Evolutionary conservation across 2,797 vertebrate species (phyloP).

Genomic region (Kryptolebias ocellatus): DNA sequence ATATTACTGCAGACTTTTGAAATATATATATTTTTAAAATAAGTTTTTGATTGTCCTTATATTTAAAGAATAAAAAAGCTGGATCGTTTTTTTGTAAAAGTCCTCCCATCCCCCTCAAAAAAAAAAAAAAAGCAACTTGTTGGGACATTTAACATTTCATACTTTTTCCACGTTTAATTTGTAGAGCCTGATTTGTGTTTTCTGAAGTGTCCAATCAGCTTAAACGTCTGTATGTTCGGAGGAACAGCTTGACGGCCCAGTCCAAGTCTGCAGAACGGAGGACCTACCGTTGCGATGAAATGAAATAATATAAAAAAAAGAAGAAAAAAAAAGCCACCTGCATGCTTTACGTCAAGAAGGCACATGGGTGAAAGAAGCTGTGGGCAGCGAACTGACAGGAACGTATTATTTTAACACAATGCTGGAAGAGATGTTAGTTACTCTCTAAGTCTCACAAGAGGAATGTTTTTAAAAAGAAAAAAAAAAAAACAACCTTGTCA

Average conservation of each 20-base stretch:
- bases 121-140: constrained; percentile 37
- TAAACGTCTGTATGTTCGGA: constrained; percentile 43
- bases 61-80: constrained; percentile 66
- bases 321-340: constrained; percentile 17
- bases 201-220: constrained; percentile 44
- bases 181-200: constrained; percentile 49
- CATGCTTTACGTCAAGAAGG: constrained; percentile 27
- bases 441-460: constrained; percentile 57
- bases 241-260: constrained; percentile 40
- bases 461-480: constrained; percentile 51
- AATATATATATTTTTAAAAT: constrained; percentile 36
- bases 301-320: not conserved
- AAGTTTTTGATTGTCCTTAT: constrained; percentile 66
- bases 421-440: constrained; percentile 66
- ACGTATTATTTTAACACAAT: constrained; percentile 51
- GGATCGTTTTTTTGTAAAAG: constrained; percentile 32
- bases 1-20: constrained; percentile 62
- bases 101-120: not conserved
- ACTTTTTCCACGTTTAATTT: constrained; percentile 66
- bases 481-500: constrained; percentile 51
- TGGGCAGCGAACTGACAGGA: constrained; percentile 38
- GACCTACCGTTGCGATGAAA: constrained; percentile 10
- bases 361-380: constrained; percentile 36
- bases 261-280: constrained; percentile 25
- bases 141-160: constrained; percentile 56